phyloP scores from a whole-genome alignment of 2,888 invertebrate species.

The Seira sanloemensis region DNA sequence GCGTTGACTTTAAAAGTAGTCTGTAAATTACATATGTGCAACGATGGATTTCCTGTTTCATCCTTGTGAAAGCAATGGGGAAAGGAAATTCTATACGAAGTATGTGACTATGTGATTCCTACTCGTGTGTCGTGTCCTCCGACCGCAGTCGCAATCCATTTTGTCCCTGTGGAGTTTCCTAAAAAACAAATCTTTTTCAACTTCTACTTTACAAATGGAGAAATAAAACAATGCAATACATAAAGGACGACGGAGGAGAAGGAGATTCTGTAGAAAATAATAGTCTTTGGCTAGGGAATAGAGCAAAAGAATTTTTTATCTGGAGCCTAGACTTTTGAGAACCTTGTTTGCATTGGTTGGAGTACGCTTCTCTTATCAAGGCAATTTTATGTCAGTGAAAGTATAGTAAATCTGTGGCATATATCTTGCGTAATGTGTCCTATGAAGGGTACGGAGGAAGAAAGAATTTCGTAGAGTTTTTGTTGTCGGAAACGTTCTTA shows the following conservation, averaged over 20 bases:
- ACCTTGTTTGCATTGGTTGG: background rate
- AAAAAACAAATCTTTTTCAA: conserved; percentile 24
- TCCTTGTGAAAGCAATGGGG: background rate
- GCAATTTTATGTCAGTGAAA: no score
- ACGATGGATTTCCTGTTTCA: conserved; percentile 14
- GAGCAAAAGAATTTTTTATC: no score
- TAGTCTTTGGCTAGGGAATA: conserved; percentile 10
- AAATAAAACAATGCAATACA: conserved; percentile 10
- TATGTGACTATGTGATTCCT: background rate
- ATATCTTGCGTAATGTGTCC: no score
- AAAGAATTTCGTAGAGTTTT: no score
- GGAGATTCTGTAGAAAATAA: conserved; percentile 22
- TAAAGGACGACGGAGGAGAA: no score
- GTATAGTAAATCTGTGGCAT: no score
- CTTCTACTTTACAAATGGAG: background rate
- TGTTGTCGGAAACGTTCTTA: no score
- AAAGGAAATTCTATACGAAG: conserved; percentile 8
- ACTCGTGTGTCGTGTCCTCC: background rate
- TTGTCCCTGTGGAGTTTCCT: no score
- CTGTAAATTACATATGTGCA: conserved; percentile 28
- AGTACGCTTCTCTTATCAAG: background rate
- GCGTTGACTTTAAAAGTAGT: conserved; percentile 1
- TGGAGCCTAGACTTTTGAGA: no score
- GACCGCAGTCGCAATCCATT: no score
- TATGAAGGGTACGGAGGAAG: no score